phyloP scores from a whole-genome alignment of 2,888 invertebrate genomes.

The Tipula helvola region DNA sequence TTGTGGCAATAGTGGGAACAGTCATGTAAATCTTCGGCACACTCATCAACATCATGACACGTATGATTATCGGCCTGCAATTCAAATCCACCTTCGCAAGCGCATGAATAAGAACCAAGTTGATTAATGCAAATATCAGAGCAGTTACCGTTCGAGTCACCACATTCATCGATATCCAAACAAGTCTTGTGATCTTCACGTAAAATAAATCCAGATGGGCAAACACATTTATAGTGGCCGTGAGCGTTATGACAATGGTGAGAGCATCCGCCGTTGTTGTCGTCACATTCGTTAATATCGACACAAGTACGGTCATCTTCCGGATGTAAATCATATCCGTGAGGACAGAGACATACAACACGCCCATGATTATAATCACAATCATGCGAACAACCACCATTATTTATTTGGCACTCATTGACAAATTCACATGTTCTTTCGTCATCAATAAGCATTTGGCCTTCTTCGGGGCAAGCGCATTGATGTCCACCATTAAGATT shows the following conservation, averaged over 20 bases:
- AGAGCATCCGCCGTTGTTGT: slow-evolving; percentile 46
- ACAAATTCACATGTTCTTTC: slow-evolving; percentile 32
- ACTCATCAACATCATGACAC: slow-evolving; percentile 39
- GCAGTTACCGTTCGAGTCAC: slow-evolving; percentile 40
- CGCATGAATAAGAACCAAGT: slow-evolving; percentile 41
- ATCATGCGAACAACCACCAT: slow-evolving; percentile 35
- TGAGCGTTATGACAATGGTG: slow-evolving; percentile 40
- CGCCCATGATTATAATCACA: slow-evolving; percentile 36
- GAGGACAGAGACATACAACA: slow-evolving; percentile 44
- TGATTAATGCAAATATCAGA: slow-evolving; percentile 44
- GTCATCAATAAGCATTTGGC: slow-evolving; percentile 20
- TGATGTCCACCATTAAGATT: slow-evolving; percentile 27
- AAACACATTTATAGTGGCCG: slow-evolving; percentile 40
- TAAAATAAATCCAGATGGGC: slow-evolving; percentile 35
- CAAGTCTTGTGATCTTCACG: slow-evolving; percentile 27
- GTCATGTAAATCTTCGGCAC: slow-evolving; percentile 28
- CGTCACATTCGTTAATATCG: slow-evolving; percentile 40
- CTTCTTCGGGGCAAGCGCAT: slow-evolving; percentile 27
- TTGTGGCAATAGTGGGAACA: slow-evolving; percentile 43
- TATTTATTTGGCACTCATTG: slow-evolving; percentile 38
- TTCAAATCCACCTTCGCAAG: slow-evolving; percentile 38
- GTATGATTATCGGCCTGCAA: slow-evolving; percentile 27
- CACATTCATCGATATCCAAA: slow-evolving; percentile 45
- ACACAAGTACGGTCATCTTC: slow-evolving; percentile 34
- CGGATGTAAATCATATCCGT: slow-evolving; percentile 39